Evolutionary conservation across 2,113 vertebrate genomes (phyloP).

Genomic region (Malaclemys terrapin): DNA sequence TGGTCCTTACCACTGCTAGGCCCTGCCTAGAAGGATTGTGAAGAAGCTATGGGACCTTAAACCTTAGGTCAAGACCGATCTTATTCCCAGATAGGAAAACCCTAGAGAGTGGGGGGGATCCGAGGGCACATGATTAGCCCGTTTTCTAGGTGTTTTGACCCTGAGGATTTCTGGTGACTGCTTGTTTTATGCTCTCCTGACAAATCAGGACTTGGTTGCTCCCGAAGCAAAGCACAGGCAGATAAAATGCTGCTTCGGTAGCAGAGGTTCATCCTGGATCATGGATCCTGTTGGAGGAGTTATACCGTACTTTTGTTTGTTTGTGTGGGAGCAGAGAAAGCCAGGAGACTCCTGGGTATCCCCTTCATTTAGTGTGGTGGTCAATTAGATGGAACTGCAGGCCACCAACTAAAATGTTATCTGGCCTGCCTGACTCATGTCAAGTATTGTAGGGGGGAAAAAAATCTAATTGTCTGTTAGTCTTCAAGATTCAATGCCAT

Average conservation of each 20-base stretch:
- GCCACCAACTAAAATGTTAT: not conserved
- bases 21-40: not conserved
- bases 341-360: not conserved
- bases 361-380: not conserved
- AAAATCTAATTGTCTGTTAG: not conserved
- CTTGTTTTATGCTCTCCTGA: not conserved
- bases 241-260: not conserved
- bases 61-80: not conserved
- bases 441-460: not conserved
- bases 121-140: not conserved
- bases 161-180: not conserved
- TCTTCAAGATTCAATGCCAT: not conserved
- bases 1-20: not conserved
- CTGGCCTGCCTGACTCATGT: not conserved
- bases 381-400: not conserved
- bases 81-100: not conserved
- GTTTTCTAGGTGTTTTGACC: not conserved
- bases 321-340: not conserved
- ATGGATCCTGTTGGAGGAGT: not conserved
- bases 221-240: not conserved
- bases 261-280: not conserved
- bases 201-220: not conserved
- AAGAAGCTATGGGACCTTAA: not conserved
- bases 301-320: not conserved
- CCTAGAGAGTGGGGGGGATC: not conserved